A percentile compares a stretch with the other conserved stretches of the same genome.
phyloP scores from a whole-genome alignment of 2,113 vertebrate species.

The Oceanites oceanicus region DNA sequence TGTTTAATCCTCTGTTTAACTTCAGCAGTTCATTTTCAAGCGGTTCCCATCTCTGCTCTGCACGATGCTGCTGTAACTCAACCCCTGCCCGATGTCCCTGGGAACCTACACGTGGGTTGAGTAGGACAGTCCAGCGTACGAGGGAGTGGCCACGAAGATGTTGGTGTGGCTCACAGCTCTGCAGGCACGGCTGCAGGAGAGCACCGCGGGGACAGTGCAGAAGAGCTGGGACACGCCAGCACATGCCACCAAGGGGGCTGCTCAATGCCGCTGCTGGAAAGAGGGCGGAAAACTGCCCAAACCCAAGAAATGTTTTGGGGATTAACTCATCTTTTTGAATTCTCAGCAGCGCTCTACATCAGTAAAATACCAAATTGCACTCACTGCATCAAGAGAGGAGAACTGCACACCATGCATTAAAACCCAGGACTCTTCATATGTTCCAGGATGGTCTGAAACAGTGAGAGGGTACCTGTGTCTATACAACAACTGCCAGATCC shows the following conservation, averaged over 20 bases:
- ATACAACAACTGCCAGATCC: not conserved
- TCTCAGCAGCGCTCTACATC: not conserved
- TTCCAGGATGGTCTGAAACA: not conserved
- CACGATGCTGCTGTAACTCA: not conserved
- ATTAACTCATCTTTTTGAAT: not conserved
- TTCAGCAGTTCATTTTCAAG: not conserved
- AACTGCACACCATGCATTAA: rapidly evolving
- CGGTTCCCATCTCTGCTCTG: not conserved
- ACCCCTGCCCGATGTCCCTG: not conserved
- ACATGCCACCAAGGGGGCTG: rapidly evolving
- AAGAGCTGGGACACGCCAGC: not conserved
- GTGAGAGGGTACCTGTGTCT: not conserved
- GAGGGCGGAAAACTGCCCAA: not conserved
- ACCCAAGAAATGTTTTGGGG: not conserved
- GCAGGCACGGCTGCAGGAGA: not conserved
- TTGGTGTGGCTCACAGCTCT: not conserved
- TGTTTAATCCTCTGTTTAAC: not conserved
- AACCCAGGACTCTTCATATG: not conserved
- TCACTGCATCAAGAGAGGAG: not conserved
- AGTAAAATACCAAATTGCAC: not conserved
- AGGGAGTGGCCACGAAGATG: rapidly evolving
- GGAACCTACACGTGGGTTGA: rapidly evolving
- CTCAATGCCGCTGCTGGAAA: not conserved
- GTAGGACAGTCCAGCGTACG: rapidly evolving
- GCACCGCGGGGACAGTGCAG: rapidly evolving